These are phyloP conservation scores for Xestobium rufovillosum DNA, from an alignment of 2,888 invertebrate genomes.

Conservation along the genomic window DNA sequence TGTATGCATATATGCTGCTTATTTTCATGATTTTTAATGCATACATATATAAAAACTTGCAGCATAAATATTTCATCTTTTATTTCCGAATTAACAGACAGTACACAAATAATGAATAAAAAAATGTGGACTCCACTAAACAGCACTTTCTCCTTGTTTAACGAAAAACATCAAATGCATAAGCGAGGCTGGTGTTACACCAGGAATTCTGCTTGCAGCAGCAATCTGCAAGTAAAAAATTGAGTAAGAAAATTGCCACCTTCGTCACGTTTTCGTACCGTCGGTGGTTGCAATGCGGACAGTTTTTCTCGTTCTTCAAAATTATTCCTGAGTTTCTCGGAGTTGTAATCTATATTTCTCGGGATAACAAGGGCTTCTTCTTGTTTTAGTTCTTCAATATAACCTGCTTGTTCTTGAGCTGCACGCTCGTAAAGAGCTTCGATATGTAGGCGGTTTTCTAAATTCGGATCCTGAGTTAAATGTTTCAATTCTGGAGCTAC, in stretches of 20 bases:
- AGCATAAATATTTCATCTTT: no score
- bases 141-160: constrained; percentile 32
- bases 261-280: constrained; percentile 52
- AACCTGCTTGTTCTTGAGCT: constrained; percentile 51
- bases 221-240: constrained; percentile 56
- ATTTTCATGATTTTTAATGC: no score
- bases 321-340: constrained; percentile 54
- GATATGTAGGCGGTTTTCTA: constrained; percentile 51
- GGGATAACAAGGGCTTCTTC: constrained; percentile 66
- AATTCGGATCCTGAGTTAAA: constrained; percentile 40
- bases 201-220: constrained; percentile 71
- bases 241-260: no score
- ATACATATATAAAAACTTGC: no score
- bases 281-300: constrained; percentile 57
- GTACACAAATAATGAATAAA: no score
- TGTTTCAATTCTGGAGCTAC: constrained; percentile 46
- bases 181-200: constrained; percentile 68
- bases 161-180: constrained; percentile 51
- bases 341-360: constrained; percentile 57
- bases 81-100: no score
- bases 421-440: constrained; percentile 57
- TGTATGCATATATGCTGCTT: no score
- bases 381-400: constrained; percentile 59
- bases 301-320: constrained; percentile 66
- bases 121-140: no score